These are phyloP conservation scores for Leptoclinus maculatus DNA, from an alignment of 2,797 vertebrate genomes.

Conservation along the genomic window DNA sequence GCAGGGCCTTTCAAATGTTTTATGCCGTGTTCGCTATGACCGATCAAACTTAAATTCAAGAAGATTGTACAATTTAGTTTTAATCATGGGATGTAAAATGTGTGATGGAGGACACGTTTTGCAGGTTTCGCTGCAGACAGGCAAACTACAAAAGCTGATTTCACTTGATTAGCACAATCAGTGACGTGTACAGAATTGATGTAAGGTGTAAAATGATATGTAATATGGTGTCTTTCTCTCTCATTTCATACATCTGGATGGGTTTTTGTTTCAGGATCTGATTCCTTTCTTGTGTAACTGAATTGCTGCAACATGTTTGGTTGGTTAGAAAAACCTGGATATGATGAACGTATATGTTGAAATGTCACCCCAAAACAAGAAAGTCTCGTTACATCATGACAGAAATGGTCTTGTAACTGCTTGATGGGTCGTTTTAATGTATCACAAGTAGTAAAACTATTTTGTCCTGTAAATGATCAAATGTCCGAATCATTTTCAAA, in stretches of 20 bases:
- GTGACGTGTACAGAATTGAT: not conserved
- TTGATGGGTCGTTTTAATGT: not conserved
- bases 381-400: not conserved
- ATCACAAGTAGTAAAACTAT: not conserved
- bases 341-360: not conserved
- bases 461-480: not conserved
- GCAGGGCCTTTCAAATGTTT: not conserved
- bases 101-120: not conserved
- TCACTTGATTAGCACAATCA: not conserved
- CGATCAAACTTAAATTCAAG: not conserved
- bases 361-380: not conserved
- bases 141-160: too few species aligned
- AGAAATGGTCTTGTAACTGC: not conserved
- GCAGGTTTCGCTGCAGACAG: not conserved
- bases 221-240: not conserved
- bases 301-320: not conserved
- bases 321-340: not conserved
- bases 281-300: not conserved
- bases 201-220: not conserved
- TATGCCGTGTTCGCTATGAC: not conserved
- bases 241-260: not conserved
- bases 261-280: not conserved
- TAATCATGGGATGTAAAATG: not conserved
- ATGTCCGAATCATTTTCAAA: not conserved
- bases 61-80: not conserved